A percentile compares a stretch with the other conserved stretches of the same genome.
These are phyloP conservation scores for Sepiola atlantica DNA, from an alignment of 2,888 invertebrate genomes.

Conservation along the genomic window DNA sequence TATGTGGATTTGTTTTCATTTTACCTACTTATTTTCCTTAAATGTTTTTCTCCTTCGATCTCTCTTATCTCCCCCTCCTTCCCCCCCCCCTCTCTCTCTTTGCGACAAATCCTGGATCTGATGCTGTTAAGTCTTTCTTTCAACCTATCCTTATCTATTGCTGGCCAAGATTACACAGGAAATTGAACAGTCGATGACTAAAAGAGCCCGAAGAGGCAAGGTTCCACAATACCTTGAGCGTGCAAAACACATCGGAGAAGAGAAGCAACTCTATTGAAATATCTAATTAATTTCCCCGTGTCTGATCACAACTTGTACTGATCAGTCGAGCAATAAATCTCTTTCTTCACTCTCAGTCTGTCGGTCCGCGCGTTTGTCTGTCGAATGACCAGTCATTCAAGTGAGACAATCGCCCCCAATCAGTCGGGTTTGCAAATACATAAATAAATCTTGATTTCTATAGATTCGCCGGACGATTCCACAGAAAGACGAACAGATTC, in stretches of 20 bases:
- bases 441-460: conserved; percentile 32
- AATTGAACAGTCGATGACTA: not conserved
- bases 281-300: not conserved
- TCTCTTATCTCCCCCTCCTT: too few species aligned
- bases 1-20: too few species aligned
- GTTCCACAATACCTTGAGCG: not conserved
- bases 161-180: not conserved
- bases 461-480: not conserved
- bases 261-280: conserved; percentile 14
- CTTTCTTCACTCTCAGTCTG: not conserved
- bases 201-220: not conserved
- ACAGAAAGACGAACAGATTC: not conserved
- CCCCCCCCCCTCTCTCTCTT: too few species aligned
- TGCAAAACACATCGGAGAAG: not conserved
- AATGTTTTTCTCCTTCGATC: too few species aligned
- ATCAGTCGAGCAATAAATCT: conserved; percentile 20
- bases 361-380: not conserved
- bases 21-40: too few species aligned
- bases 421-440: conserved; percentile 32
- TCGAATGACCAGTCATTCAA: not conserved
- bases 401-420: not conserved
- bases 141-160: too few species aligned
- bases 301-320: not conserved
- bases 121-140: too few species aligned
- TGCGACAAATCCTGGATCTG: too few species aligned